These are phyloP conservation scores for Sciurus vulgaris DNA, from an alignment of 2,797 vertebrate species.

Conservation along the genomic window DNA sequence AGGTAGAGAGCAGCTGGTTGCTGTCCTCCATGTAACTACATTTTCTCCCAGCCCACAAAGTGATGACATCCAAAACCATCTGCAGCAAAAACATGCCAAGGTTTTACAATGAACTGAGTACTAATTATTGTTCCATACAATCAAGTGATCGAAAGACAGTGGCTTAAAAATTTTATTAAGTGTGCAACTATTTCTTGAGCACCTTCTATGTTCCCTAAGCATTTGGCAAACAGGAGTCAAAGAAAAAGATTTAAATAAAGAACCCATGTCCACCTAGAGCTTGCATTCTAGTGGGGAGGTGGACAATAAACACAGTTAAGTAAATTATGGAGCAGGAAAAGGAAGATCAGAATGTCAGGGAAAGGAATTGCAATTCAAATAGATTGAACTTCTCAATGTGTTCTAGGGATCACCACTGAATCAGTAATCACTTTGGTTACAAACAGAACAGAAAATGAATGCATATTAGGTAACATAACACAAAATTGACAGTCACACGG, in stretches of 20 bases:
- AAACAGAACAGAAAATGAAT: slow-evolving; percentile 34
- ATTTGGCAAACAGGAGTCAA: neutral
- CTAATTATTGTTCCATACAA: neutral
- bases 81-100: slow-evolving; percentile 47
- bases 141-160: neutral
- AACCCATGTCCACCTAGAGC: neutral
- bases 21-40: slow-evolving; percentile 35
- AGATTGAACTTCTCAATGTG: neutral
- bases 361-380: neutral
- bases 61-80: slow-evolving; percentile 56
- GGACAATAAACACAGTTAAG: neutral
- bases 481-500: neutral
- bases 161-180: slow-evolving; percentile 30
- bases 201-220: neutral
- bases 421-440: neutral
- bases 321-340: slow-evolving; percentile 17
- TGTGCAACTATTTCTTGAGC: slow-evolving; percentile 42
- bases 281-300: neutral
- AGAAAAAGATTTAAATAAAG: slow-evolving; percentile 23
- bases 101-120: slow-evolving; percentile 17
- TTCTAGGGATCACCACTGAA: neutral
- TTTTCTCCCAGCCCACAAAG: slow-evolving; percentile 44
- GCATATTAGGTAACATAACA: neutral
- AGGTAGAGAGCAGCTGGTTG: slow-evolving; percentile 58
- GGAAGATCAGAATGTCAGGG: neutral